Conservation (phyloP, 2,888 invertebrate genomes). For the Cheilosia vernalis region DNA sequence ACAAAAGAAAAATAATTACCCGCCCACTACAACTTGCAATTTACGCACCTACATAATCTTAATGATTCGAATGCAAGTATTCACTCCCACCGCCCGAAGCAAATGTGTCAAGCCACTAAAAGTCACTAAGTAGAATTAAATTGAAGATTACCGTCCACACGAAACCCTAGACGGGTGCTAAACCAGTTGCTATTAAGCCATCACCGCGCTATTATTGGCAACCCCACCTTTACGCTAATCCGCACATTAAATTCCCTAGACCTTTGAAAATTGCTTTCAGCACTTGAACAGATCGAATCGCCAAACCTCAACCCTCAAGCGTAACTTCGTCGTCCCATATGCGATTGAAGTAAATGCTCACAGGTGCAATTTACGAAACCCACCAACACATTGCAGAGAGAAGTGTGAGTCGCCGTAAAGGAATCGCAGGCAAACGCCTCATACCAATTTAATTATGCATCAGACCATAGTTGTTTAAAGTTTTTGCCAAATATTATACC, state of each 20-base stretch:
- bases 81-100: constrained; percentile 7
- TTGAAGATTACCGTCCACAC: constrained; percentile 63
- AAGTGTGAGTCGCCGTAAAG: background rate
- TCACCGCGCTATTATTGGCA: constrained; percentile 3
- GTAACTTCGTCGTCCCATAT: background rate
- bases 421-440: constrained; percentile 36
- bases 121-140: constrained; percentile 56
- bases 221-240: constrained; percentile 47
- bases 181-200: constrained; percentile 30
- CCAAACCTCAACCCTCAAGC: constrained; percentile 26
- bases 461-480: constrained; percentile 58
- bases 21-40: background rate
- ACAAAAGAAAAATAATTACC: no score
- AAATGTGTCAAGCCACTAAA: constrained; percentile 39
- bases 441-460: constrained; percentile 69
- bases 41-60: background rate
- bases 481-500: constrained; percentile 51
- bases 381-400: constrained; percentile 25
- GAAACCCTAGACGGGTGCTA: constrained; percentile 46
- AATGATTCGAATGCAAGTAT: constrained; percentile 14
- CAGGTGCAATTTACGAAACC: constrained; percentile 67
- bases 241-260: constrained; percentile 53
- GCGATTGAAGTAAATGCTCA: constrained; percentile 52
- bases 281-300: constrained; percentile 45
- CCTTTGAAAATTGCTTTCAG: constrained; percentile 60